These are phyloP conservation scores for Eupithecia inturbata DNA, from an alignment of 2,888 invertebrate genomes.

Conservation along the genomic window DNA sequence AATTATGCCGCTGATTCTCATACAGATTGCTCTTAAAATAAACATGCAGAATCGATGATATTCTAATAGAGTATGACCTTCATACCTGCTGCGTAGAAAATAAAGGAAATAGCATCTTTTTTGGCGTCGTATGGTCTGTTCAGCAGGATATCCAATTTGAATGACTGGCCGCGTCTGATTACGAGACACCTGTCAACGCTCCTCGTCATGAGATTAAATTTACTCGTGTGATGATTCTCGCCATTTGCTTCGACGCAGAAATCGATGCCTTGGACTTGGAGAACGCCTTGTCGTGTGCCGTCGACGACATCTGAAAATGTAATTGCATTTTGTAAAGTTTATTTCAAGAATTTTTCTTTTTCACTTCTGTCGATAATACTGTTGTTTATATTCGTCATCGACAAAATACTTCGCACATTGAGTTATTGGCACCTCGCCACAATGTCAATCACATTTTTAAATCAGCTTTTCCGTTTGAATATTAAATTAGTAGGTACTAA, in stretches of 20 bases:
- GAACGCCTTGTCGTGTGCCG: constrained; percentile 82
- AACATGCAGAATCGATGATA: constrained; percentile 32
- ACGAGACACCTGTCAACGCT: constrained; percentile 86
- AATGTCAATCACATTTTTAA: constrained; percentile 22
- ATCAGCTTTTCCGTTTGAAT: background rate
- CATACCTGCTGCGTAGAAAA: constrained; percentile 90
- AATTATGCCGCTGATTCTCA: constrained; percentile 41
- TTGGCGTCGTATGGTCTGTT: constrained; percentile 89
- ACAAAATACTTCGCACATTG: constrained; percentile 47
- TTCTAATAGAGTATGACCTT: constrained; percentile 43
- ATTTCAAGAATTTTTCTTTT: background rate
- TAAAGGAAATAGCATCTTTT: constrained; percentile 92
- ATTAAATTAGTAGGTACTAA: background rate
- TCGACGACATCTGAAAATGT: constrained; percentile 75
- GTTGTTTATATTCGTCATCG: constrained; percentile 47
- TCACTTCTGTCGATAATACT: background rate
- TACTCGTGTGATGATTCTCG: constrained; percentile 89
- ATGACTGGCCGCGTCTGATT: constrained; percentile 92
- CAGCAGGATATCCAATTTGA: constrained; percentile 88
- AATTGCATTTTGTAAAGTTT: background rate
- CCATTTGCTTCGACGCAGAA: constrained; percentile 90
- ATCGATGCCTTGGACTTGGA: constrained; percentile 89
- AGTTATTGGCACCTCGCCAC: constrained; percentile 59
- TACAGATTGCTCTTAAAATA: constrained; percentile 47
- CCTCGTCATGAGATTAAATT: constrained; percentile 89